These are phyloP conservation scores for Trachythela sp. DNA, from an alignment of 64 coral and sea anemone genomes.

Conservation along the genomic window DNA sequence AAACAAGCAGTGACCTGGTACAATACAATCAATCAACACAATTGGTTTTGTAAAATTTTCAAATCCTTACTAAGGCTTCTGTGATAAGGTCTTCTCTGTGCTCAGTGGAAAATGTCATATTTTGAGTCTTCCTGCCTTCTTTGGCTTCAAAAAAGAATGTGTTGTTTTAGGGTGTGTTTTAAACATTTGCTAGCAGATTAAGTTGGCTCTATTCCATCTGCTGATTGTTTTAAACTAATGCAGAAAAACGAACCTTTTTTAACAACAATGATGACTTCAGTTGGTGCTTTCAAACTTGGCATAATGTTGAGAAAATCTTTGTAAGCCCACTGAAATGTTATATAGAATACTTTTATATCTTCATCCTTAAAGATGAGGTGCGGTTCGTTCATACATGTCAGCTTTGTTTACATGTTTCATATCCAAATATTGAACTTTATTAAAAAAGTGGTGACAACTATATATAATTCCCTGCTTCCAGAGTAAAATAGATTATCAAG, in stretches of 20 bases:
- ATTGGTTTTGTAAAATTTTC: background rate
- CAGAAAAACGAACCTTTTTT: constrained; percentile 68
- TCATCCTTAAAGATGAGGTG: too few relatives aligned
- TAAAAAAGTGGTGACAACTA: too few relatives aligned
- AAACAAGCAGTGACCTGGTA: background rate
- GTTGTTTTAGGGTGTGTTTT: background rate
- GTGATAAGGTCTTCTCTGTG: constrained; percentile 94
- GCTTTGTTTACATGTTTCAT: too few relatives aligned
- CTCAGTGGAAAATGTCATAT: constrained; percentile 98
- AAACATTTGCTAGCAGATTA: background rate
- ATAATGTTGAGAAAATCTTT: constrained; percentile 80
- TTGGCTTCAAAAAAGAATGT: constrained; percentile 9
- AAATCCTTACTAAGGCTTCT: constrained; percentile 68
- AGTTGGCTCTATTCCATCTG: background rate
- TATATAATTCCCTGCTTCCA: too few relatives aligned
- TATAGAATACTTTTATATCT: background rate
- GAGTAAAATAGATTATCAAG: too few relatives aligned
- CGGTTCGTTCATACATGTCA: too few relatives aligned
- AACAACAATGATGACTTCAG: constrained; percentile 89
- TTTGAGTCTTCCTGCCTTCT: constrained; percentile 86
- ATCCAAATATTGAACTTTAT: too few relatives aligned
- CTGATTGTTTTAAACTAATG: background rate
- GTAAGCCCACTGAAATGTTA: constrained; percentile 75
- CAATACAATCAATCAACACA: background rate
- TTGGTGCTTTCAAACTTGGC: constrained; percentile 84